Conservation (phyloP, 2,888 invertebrate genomes). For the Acanthosepion pharaonis region DNA sequence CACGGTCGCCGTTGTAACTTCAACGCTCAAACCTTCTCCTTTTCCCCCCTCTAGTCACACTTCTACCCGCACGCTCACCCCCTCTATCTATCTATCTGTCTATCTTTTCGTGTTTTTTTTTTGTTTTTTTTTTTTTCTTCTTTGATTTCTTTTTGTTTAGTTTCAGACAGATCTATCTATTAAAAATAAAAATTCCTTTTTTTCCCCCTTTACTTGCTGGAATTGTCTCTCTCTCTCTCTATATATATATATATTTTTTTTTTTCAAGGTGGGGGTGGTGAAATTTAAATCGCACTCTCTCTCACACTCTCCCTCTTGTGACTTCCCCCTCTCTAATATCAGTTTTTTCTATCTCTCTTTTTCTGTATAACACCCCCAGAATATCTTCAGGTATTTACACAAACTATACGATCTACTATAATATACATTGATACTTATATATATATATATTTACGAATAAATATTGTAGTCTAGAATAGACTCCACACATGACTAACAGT, state of each 20-base stretch:
- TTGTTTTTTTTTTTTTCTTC: not conserved
- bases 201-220: no score
- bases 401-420: no score
- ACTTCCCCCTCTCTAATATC: no score
- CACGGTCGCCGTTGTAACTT: conserved; percentile 9
- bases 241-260: no score
- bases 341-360: no score
- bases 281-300: no score
- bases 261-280: no score
- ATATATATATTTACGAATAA: not conserved
- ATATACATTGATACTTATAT: not conserved
- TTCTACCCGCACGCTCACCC: not conserved
- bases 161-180: not conserved
- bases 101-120: not conserved
- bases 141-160: not conserved
- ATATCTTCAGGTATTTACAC: no score
- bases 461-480: not conserved
- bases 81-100: not conserved
- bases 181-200: not conserved
- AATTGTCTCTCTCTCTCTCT: no score
- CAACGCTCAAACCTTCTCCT: conserved; percentile 24
- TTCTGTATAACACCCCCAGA: no score
- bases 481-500: not conserved
- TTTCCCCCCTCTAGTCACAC: not conserved
- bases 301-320: no score